Conservation (phyloP, 2,113 vertebrate species). For the Daboia siamensis region DNA sequence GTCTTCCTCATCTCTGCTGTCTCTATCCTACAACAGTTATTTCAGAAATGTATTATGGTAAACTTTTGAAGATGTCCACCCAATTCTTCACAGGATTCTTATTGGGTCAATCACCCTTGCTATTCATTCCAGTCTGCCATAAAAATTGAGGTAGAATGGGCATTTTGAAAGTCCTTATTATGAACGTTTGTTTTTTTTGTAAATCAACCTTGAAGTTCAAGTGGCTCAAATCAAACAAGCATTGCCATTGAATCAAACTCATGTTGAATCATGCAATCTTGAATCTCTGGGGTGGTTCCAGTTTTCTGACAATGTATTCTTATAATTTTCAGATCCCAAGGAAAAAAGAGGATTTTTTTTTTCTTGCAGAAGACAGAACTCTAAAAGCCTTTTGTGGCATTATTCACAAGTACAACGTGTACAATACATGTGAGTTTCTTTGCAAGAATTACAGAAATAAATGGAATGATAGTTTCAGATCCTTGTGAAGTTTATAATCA, state of each 20-base stretch:
- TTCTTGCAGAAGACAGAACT: neutral
- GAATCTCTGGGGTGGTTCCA: neutral
- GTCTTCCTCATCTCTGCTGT: neutral
- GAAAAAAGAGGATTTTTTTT: neutral
- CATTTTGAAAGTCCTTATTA: neutral
- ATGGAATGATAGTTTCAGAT: neutral
- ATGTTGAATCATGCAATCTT: neutral
- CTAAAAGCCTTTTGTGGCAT: neutral
- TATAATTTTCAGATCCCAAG: neutral
- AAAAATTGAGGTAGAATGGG: neutral
- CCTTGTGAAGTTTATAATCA: constrained; percentile 1
- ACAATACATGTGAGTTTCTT: neutral
- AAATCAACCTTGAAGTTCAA: neutral
- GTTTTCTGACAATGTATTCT: neutral
- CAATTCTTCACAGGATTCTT: neutral
- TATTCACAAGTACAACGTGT: neutral
- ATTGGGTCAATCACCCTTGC: neutral
- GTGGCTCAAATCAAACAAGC: neutral
- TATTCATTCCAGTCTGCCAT: neutral
- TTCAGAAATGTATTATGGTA: neutral
- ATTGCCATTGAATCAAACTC: neutral
- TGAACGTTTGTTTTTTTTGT: neutral
- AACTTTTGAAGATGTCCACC: neutral
- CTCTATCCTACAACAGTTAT: neutral
- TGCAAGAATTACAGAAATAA: neutral